Evolutionary conservation across 2,888 invertebrate genomes (phyloP).

Genomic region (Cyaniris semiargus): DNA sequence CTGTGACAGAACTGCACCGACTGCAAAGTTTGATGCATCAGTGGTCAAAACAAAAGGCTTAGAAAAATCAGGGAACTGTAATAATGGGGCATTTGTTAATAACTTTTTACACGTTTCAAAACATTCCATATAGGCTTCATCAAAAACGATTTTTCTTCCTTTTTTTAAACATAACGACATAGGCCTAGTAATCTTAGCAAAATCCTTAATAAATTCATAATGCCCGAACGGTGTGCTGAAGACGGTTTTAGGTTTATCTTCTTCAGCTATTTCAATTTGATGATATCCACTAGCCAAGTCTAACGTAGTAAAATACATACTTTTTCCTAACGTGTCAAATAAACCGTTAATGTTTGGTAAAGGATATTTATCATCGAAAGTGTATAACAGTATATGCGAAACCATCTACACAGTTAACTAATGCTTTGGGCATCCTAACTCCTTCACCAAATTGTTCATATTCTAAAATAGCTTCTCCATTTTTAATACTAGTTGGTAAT

Average conservation of each 20-base stretch:
- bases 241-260: neutral
- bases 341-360: neutral
- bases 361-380: neutral
- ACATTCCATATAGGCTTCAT: neutral
- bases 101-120: too few species aligned
- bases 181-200: constrained; percentile 1
- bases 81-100: too few species aligned
- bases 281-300: neutral
- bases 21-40: too few species aligned
- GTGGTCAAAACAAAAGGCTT: too few species aligned
- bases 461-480: too few species aligned
- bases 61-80: too few species aligned
- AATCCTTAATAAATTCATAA: neutral
- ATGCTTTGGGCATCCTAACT: too few species aligned
- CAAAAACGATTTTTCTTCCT: neutral
- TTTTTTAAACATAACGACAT: neutral
- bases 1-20: too few species aligned
- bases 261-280: neutral
- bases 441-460: too few species aligned
- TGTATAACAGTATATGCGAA: neutral
- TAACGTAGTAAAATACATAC: neutral
- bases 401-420: too few species aligned
- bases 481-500: too few species aligned
- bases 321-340: neutral
- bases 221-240: neutral